These are phyloP conservation scores for Nycticebus coucang DNA, from an alignment of 2,113 vertebrate species.

Conservation along the genomic window DNA sequence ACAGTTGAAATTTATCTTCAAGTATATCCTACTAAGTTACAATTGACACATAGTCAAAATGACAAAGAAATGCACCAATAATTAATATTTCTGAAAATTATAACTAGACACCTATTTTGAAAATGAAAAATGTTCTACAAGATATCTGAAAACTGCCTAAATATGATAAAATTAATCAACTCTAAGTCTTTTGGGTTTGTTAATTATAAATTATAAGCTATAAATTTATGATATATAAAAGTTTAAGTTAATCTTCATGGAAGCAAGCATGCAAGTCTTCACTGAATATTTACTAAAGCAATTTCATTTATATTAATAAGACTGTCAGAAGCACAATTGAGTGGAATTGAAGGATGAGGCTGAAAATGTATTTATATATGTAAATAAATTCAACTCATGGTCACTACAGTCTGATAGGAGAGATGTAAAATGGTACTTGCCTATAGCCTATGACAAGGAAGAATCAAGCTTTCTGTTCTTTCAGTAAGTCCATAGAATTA, in stretches of 20 bases:
- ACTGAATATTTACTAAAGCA: neutral
- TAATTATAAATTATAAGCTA: constrained; percentile 19
- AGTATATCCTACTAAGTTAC: neutral
- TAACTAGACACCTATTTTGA: neutral
- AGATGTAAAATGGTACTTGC: neutral
- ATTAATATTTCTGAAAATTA: neutral
- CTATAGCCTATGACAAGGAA: neutral
- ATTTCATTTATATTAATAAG: neutral
- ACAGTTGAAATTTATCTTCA: neutral
- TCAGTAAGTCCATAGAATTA: neutral
- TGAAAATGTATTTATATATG: neutral
- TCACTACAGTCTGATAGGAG: neutral
- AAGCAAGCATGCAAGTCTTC: neutral
- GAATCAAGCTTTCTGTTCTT: neutral
- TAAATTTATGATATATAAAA: neutral
- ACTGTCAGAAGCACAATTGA: neutral
- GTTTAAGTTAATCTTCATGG: neutral
- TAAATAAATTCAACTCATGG: neutral
- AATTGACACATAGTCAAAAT: neutral
- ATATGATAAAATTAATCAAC: neutral
- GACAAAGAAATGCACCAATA: neutral
- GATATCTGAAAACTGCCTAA: neutral
- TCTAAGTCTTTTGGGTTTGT: neutral
- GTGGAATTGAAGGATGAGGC: neutral
- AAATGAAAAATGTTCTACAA: neutral